phyloP scores from a whole-genome alignment of 1,140 invertebrate genomes.

The Brevipalpus yothersi region DNA sequence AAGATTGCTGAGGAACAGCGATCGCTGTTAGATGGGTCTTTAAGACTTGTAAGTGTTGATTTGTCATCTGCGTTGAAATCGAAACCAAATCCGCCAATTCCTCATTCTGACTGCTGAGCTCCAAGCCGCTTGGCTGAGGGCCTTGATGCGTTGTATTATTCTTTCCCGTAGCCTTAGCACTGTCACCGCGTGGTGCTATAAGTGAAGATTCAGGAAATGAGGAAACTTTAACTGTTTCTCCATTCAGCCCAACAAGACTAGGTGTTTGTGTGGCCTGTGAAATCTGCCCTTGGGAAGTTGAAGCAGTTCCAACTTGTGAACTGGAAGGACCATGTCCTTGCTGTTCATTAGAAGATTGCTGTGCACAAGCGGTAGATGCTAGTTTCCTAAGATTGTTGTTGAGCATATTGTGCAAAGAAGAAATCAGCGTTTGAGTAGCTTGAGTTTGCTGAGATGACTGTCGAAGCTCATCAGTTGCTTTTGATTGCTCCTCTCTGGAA shows the following conservation, averaged over 20 bases:
- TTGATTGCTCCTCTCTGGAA: too few species aligned
- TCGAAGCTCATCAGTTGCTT: too few species aligned
- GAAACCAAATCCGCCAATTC: not conserved
- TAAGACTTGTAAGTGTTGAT: slow-evolving; percentile 14
- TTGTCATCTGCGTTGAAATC: not conserved
- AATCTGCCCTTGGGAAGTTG: slow-evolving; percentile 15
- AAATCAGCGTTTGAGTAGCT: slow-evolving; percentile 13
- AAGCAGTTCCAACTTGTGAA: slow-evolving; percentile 16
- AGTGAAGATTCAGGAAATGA: too few species aligned
- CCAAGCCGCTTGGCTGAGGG: too few species aligned
- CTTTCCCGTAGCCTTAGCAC: too few species aligned
- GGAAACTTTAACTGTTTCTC: not conserved
- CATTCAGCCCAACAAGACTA: not conserved
- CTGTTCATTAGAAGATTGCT: not conserved
- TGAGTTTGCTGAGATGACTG: slow-evolving; percentile 26
- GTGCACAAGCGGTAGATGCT: slow-evolving; percentile 17
- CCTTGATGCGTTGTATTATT: too few species aligned
- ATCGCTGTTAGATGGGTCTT: slow-evolving; percentile 11
- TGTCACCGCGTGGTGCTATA: too few species aligned
- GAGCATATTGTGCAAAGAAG: not conserved
- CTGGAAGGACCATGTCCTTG: not conserved
- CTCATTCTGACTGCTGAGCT: too few species aligned
- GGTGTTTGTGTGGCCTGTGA: slow-evolving; percentile 7
- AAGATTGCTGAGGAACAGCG: slow-evolving; percentile 11
- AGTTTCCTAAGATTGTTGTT: slow-evolving; percentile 11